Percentiles rank a stretch among this genome's conserved stretches.
Conservation (phyloP, 2,113 vertebrate genomes). For the Marcusenius ussheri region DNA sequence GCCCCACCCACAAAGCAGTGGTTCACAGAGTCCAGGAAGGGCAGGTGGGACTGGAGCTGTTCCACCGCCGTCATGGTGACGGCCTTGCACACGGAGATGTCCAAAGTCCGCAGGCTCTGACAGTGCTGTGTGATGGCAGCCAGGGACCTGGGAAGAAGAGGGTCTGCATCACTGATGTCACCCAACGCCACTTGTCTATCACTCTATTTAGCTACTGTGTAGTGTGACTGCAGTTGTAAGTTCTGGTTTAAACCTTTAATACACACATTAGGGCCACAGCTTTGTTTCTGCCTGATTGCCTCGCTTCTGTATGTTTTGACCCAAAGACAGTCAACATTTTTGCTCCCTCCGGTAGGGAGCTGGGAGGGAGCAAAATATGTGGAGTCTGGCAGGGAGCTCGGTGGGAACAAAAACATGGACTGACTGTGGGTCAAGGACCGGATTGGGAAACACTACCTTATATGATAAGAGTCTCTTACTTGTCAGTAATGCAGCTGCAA, state of each 20-base stretch:
- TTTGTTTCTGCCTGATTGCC: not conserved
- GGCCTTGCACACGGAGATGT: constrained; percentile 67
- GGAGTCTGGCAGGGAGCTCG: not conserved
- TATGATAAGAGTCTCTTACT: constrained; percentile 44
- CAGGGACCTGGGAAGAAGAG: constrained; percentile 53
- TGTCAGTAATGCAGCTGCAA: constrained; percentile 66
- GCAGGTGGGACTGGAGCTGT: constrained; percentile 60
- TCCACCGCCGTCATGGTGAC: constrained; percentile 55
- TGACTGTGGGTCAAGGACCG: not conserved
- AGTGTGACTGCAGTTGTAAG: not conserved
- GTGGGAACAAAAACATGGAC: not conserved
- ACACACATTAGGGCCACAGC: not conserved
- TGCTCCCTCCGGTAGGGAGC: not conserved
- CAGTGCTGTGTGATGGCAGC: constrained; percentile 56
- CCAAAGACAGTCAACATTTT: not conserved
- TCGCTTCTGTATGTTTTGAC: not conserved
- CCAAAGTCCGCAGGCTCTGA: constrained; percentile 60
- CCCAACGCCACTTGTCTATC: not conserved
- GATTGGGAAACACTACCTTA: not conserved
- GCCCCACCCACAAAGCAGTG: constrained; percentile 57
- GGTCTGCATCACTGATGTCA: not conserved
- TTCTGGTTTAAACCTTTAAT: not conserved
- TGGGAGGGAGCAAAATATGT: no score
- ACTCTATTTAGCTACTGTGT: not conserved
- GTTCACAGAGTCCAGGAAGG: constrained; percentile 63